Evolutionary conservation across 2,888 invertebrate species (phyloP).

Genomic region (Eumacrocentrus americanus): DNA sequence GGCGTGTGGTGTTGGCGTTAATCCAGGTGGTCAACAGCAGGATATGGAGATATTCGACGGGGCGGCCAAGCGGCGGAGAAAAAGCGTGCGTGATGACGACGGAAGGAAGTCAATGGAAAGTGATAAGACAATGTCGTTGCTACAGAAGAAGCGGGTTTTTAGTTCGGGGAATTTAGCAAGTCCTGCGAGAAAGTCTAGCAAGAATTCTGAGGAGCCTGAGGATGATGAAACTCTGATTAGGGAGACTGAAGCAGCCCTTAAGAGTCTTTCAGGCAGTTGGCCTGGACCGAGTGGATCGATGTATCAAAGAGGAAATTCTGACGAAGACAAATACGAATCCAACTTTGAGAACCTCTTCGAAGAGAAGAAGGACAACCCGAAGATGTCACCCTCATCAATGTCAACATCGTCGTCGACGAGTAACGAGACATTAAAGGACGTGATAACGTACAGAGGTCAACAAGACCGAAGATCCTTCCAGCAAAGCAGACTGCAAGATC

Average conservation of each 20-base stretch:
- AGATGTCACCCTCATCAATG: constrained; percentile 71
- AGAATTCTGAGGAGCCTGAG: constrained; percentile 63
- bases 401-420: constrained; percentile 67
- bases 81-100: constrained; percentile 60
- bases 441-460: constrained; percentile 65
- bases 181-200: constrained; percentile 59
- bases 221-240: constrained; percentile 84
- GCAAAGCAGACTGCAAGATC: constrained; percentile 39
- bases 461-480: constrained; percentile 52
- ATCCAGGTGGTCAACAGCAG: constrained; percentile 59
- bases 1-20: constrained; percentile 43
- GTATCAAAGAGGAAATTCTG: constrained; percentile 69
- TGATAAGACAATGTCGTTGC: constrained; percentile 62
- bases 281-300: constrained; percentile 71
- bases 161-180: constrained; percentile 61
- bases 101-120: constrained; percentile 50
- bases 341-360: constrained; percentile 85
- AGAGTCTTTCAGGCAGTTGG: constrained; percentile 87
- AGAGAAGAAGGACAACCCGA: constrained; percentile 74
- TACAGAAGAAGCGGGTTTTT: constrained; percentile 68
- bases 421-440: constrained; percentile 70
- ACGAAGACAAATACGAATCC: constrained; percentile 73
- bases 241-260: constrained; percentile 87
- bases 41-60: constrained; percentile 64
- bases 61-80: constrained; percentile 62